phyloP scores from a whole-genome alignment of 2,113 vertebrate species.

The Sinocyclocheilus anophthalmus region DNA sequence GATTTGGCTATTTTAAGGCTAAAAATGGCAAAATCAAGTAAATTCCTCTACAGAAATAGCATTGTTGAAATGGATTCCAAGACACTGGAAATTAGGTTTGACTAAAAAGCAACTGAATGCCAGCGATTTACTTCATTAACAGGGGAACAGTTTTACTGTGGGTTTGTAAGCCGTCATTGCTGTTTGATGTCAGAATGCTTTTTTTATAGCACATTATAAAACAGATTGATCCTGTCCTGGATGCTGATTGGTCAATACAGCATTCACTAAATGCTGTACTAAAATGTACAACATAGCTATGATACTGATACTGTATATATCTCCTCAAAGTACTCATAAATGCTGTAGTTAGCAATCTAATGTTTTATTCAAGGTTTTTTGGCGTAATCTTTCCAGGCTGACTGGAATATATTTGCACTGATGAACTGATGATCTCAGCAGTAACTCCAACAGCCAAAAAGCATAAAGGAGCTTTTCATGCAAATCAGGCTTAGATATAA shows the following conservation, averaged over 20 bases:
- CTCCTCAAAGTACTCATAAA: neutral
- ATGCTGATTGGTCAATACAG: neutral
- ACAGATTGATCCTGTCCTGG: neutral
- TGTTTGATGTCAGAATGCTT: neutral
- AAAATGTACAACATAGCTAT: neutral
- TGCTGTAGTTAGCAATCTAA: neutral
- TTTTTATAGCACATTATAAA: neutral
- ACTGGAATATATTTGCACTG: neutral
- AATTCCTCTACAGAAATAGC: constrained; percentile 63
- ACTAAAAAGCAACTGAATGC: constrained; percentile 60
- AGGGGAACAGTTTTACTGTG: constrained; percentile 11
- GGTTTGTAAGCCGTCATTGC: neutral
- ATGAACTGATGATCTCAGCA: constrained; percentile 6
- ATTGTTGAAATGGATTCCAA: constrained; percentile 52
- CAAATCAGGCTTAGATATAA: constrained; percentile 39
- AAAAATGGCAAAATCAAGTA: constrained; percentile 53
- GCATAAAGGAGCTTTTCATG: constrained; percentile 27
- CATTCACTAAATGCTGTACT: neutral
- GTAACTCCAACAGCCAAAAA: constrained; percentile 15
- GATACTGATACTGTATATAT: neutral
- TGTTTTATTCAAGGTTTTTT: neutral
- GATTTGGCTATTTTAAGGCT: constrained; percentile 39
- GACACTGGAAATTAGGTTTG: constrained; percentile 59
- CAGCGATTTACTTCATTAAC: constrained; percentile 44
- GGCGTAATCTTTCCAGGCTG: neutral